Conservation (phyloP, 2,113 vertebrate species). For the Acrocephalus kingi region DNA sequence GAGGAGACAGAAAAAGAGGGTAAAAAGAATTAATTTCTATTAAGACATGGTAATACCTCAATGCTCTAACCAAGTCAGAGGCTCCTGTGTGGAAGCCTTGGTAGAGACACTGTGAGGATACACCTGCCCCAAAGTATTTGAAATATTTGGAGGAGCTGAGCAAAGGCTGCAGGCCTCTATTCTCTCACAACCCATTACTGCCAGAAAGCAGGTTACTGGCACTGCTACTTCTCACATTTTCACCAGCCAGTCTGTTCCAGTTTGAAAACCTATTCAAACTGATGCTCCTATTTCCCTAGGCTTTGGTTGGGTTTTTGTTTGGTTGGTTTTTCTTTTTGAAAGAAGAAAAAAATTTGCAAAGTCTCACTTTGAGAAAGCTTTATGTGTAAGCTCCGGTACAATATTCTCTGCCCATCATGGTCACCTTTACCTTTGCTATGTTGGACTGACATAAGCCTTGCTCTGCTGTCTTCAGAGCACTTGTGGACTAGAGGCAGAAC, state of each 20-base stretch:
- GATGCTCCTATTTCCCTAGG: neutral
- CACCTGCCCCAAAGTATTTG: neutral
- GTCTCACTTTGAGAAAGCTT: neutral
- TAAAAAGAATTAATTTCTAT: neutral
- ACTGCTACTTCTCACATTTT: neutral
- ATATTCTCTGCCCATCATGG: neutral
- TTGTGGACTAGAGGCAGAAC: neutral
- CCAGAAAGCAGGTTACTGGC: neutral
- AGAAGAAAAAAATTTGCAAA: neutral
- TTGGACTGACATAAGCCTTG: neutral
- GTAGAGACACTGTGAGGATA: neutral
- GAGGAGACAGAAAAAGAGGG: neutral
- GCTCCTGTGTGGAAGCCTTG: neutral
- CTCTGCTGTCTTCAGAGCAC: neutral
- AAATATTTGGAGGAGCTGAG: neutral
- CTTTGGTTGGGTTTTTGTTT: neutral
- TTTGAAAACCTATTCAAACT: neutral
- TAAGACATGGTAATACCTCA: accelerated
- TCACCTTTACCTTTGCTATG: neutral
- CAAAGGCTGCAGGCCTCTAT: neutral
- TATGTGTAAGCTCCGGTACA: neutral
- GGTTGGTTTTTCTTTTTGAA: neutral
- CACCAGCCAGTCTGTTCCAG: neutral
- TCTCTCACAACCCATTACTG: neutral
- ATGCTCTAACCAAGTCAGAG: neutral